Evolutionary conservation across 2,797 vertebrate genomes (phyloP), one percentile per base, ranked within the genome.

Genomic region (Sebastes kiyomatsui): DNA sequence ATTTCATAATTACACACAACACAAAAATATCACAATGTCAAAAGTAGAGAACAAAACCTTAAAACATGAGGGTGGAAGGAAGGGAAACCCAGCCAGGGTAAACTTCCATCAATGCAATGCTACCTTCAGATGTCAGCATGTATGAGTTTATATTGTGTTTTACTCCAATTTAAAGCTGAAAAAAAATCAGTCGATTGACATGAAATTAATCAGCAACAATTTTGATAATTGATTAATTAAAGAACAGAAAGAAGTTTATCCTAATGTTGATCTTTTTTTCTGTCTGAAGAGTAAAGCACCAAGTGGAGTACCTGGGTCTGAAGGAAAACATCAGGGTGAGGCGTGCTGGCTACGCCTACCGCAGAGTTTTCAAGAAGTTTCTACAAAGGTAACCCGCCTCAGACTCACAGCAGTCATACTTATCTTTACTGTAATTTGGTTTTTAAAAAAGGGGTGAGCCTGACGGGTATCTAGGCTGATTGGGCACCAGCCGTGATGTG

Each of bases 321-420:
- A 99, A 99, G 91, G 99, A 99, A 88, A 99, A 99, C 81, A 99
- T 99, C 85, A 94, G 98, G 16, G 99, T 99, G 55, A 96, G 99
- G 89, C 97, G 99, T 94, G 99, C 99, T 85, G 99, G 99, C 64
- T 99, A 99, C 14, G 98, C 99, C 83, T 99, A 99, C 88, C 97
- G 99, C 77, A 95, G 99, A 67, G 62, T 97, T 87, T 99, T 99
- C 95, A 95, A 93, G 89, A 99, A 99, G 93, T 99, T 99, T 93
- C 95, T 99, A 67, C 97, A 98, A 93, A 97, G 98, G 98, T 99
- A 95, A 76, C 60, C 2, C 5, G 13, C 67, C 59, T 78, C 35
- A 32, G 4, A 25, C 58, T 33, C 28, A 32, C 67, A 52, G 5
- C 9, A 16, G 13, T 55, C 30, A 22, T 10, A 25, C 25, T 65